Base-by-base conservation (phyloP, 2,888 invertebrate species). In the Drosophila aldrichi region DNA sequence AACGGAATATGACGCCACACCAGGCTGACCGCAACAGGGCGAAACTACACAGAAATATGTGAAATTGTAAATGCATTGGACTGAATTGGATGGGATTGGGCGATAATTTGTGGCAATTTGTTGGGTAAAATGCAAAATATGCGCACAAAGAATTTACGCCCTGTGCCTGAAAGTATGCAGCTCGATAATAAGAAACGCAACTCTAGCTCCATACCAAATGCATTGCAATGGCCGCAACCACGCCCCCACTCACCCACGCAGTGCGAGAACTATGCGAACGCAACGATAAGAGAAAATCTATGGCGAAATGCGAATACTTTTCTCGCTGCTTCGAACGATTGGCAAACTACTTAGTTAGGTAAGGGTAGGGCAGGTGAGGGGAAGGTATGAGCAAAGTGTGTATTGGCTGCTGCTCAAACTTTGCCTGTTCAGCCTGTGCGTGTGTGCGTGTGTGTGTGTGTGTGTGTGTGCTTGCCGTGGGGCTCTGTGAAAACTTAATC, bases 161-260 rank as follows among this genome's bases (percentile, higher is more conserved):
- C 12, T 40, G 5, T 70, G 82, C 86, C 84, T 70, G 77, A 83
- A 90, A 86, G 90, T 89, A 90, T 90, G 88, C 88, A 76, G 59
- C 54, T n/a, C n/a, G 72, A 70, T 71, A 74, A 70, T 58, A 73
- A 71, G 51, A 59, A 76, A 66, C 75, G 74, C 81, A 74, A 57
- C 73, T 49, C 59, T 63, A 40, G 56, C 40, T 65, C 64, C 67
- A 56, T 43, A 56, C 56, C 29, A 29, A 29, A 8, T 29, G 29
- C 55, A 8, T 29, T 29, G 29, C 55, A 41, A 18, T 22, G 22
- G n/a, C 61, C 36, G 34, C 51, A 1, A 10, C 32, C 32, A 32
- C 32, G 32, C 32, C 14, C 14, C 18, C 49, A 20, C 20, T 14
- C 34, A 1, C 18, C 20, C 40, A 16, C 48, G 41, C 22, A 82